Percentiles rank a stretch among this genome's conserved stretches.
Conservation (phyloP, 2,797 vertebrate genomes). For the Karalla daura region DNA sequence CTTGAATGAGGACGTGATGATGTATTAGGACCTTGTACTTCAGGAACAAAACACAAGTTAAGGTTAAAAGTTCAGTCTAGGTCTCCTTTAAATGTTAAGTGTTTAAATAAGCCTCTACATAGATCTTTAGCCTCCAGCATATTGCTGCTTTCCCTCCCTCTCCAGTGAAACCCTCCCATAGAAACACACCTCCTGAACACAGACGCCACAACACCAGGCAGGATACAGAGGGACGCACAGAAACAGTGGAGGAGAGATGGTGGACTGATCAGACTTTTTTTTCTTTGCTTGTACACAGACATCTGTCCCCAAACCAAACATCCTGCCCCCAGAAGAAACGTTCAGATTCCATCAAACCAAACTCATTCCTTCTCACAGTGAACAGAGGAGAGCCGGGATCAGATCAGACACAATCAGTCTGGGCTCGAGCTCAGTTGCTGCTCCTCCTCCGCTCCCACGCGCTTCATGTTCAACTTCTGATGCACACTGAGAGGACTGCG, state of each 20-base stretch:
- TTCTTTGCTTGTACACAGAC: conserved; percentile 19
- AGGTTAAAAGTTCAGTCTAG: too few species aligned
- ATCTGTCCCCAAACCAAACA: neutral
- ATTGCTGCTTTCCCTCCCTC: conserved; percentile 18
- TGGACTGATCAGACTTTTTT: conserved; percentile 54
- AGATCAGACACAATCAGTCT: conserved; percentile 22
- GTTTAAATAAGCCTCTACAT: too few species aligned
- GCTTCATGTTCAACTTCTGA: neutral
- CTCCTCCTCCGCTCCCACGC: neutral
- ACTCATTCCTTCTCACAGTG: conserved; percentile 52
- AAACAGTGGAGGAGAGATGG: conserved; percentile 72
- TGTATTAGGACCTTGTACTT: too few species aligned
- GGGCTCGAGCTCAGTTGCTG: neutral
- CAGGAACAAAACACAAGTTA: too few species aligned
- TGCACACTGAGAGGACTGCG: neutral
- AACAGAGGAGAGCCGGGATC: conserved; percentile 62
- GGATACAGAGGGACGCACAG: conserved; percentile 70
- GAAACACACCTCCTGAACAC: conserved; percentile 86
- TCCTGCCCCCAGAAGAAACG: conserved; percentile 2
- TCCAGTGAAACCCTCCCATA: conserved; percentile 28
- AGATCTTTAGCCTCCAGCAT: too few species aligned
- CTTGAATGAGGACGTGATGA: too few species aligned
- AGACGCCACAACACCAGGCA: conserved; percentile 76
- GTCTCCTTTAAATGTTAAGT: too few species aligned
- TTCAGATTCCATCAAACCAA: conserved; percentile 55